A percentile compares a stretch with the other conserved stretches of the same genome.
Evolutionary conservation across 2,113 vertebrate species (phyloP).

Genomic region (Spea multiplicata): DNA sequence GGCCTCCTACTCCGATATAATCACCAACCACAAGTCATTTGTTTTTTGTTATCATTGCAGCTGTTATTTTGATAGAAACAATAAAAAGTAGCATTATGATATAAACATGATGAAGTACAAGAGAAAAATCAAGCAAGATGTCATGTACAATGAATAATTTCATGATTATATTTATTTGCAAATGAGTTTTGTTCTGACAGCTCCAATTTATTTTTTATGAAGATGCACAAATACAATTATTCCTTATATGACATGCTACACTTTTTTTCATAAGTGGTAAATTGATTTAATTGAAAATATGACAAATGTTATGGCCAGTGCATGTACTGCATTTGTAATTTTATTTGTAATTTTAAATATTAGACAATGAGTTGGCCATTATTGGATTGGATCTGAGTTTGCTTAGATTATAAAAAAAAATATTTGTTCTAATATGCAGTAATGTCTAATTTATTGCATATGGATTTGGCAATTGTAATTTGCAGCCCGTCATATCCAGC

Average conservation of each 20-base stretch:
- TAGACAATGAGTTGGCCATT: conserved; percentile 12
- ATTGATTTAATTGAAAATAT: conserved; percentile 27
- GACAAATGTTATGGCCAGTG: conserved; percentile 34
- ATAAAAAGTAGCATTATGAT: conserved; percentile 39
- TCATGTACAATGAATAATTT: conserved; percentile 31
- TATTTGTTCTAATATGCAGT: no score
- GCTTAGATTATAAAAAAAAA: not conserved
- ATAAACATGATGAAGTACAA: conserved; percentile 13
- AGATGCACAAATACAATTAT: conserved; percentile 26
- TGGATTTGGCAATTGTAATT: no score
- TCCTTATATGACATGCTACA: conserved; percentile 9
- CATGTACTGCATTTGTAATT: not conserved
- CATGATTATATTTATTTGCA: conserved; percentile 36
- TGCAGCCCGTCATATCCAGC: no score
- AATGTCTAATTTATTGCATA: no score
- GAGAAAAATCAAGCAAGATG: conserved; percentile 25
- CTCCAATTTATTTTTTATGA: conserved; percentile 33
- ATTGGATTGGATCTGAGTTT: conserved; percentile 4
- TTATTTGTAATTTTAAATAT: conserved; percentile 4
- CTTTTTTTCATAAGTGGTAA: conserved; percentile 14
- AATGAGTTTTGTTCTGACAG: conserved; percentile 29
- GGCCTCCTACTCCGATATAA: conserved; percentile 17
- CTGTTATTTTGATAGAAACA: conserved; percentile 40
- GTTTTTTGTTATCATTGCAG: conserved; percentile 36
- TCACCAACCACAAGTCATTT: conserved; percentile 11